Evolutionary conservation across 2,888 invertebrate species (phyloP).

Genomic region (Lithosia quadra): DNA sequence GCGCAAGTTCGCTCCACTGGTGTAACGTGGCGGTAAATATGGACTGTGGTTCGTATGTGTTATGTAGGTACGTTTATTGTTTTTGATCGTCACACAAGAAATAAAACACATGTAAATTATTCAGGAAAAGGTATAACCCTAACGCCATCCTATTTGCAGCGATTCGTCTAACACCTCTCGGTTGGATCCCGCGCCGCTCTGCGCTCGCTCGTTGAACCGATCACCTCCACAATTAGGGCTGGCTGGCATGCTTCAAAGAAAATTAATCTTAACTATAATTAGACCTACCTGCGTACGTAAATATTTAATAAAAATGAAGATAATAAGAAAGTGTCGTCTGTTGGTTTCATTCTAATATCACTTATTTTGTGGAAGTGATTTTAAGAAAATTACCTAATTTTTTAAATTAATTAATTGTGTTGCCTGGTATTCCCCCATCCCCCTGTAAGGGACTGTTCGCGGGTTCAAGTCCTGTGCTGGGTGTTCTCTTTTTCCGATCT

Average conservation of each 20-base stretch:
- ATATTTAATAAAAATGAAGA: neutral
- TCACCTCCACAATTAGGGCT: constrained; percentile 76
- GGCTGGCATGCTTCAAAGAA: constrained; percentile 61
- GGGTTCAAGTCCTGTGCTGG: too few species aligned
- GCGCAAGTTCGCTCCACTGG: too few species aligned
- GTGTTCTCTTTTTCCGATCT: too few species aligned
- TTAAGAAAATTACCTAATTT: neutral
- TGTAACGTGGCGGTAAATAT: too few species aligned
- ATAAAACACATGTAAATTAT: neutral
- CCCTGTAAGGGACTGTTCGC: too few species aligned
- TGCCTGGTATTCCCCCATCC: too few species aligned
- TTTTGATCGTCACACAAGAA: neutral
- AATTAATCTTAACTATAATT: constrained; percentile 30
- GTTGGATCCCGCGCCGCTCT: constrained; percentile 61
- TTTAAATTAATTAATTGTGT: too few species aligned
- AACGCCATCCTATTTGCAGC: constrained; percentile 76
- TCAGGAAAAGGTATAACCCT: constrained; percentile 61
- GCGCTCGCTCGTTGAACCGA: constrained; percentile 43
- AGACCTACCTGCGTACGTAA: neutral
- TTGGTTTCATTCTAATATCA: neutral
- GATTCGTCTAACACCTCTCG: constrained; percentile 71
- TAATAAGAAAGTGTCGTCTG: neutral
- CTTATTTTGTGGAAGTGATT: neutral
- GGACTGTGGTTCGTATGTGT: too few species aligned
- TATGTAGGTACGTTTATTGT: neutral